A percentile compares a stretch with the other conserved stretches of the same genome.
phyloP scores from a whole-genome alignment of 2,113 vertebrate genomes.

The Noctilio leporinus region DNA sequence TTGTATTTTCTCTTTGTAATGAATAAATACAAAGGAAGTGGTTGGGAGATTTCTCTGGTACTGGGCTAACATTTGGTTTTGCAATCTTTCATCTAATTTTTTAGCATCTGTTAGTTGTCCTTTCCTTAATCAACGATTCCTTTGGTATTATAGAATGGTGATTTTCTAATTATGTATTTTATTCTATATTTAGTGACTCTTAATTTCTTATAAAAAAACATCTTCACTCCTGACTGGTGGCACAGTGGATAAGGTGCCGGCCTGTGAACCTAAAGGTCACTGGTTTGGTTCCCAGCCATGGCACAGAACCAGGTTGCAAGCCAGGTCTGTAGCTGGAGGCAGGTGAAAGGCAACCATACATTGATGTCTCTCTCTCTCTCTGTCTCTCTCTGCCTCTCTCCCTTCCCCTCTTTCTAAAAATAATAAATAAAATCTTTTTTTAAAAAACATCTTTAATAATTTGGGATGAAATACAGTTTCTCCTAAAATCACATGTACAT shows the following conservation, averaged over 20 bases:
- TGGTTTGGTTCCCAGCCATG: too few species aligned
- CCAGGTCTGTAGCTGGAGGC: too few species aligned
- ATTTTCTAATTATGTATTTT: not conserved
- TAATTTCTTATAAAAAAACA: not conserved
- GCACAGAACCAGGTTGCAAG: too few species aligned
- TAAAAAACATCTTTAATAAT: not conserved
- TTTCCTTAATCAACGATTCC: not conserved
- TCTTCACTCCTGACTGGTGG: too few species aligned
- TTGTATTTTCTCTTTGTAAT: not conserved
- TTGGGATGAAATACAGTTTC: not conserved
- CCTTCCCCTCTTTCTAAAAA: too few species aligned
- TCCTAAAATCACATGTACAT: not conserved
- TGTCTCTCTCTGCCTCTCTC: too few species aligned
- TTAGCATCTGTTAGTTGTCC: not conserved
- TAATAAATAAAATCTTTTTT: not conserved
- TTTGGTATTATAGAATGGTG: not conserved
- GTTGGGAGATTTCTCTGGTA: not conserved
- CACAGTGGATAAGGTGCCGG: too few species aligned
- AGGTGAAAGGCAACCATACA: too few species aligned
- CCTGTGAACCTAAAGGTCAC: too few species aligned
- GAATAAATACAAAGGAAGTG: not conserved
- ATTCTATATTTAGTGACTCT: not conserved
- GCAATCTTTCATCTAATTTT: not conserved
- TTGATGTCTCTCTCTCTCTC: too few species aligned
- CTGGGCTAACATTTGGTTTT: not conserved